Conservation (phyloP, 2,888 invertebrate genomes). For the Rhamnusium bicolor region DNA sequence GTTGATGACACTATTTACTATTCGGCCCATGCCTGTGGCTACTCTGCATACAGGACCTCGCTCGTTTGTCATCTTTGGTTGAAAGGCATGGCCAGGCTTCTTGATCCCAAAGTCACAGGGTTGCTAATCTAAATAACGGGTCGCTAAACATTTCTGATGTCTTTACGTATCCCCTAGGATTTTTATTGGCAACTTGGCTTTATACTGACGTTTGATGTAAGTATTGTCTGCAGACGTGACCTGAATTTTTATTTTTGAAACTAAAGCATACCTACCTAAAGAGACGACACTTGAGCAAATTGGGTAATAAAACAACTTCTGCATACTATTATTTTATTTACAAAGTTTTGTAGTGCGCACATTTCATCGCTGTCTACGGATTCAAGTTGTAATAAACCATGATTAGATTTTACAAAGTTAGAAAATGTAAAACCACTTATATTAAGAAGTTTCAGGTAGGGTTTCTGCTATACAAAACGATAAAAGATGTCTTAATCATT, state of each 20-base stretch:
- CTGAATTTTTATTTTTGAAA: slow-evolving; percentile 6
- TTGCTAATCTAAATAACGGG: slow-evolving; percentile 51
- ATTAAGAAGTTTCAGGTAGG: no score
- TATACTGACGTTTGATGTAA: slow-evolving; percentile 47
- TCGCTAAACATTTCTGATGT: slow-evolving; percentile 49
- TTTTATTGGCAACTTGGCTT: slow-evolving; percentile 49
- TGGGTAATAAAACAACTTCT: not conserved
- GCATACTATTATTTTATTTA: not conserved
- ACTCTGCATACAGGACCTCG: slow-evolving; percentile 53
- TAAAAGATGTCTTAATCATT: no score
- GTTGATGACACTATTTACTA: slow-evolving; percentile 57
- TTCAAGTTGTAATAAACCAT: no score
- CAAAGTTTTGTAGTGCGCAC: no score
- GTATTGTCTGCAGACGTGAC: slow-evolving; percentile 46
- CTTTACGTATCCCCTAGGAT: slow-evolving; percentile 46
- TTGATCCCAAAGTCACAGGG: slow-evolving; percentile 49
- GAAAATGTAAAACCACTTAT: no score
- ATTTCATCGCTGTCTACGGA: no score
- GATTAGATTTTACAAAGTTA: no score
- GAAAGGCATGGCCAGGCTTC: slow-evolving; percentile 35
- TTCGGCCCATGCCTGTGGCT: slow-evolving; percentile 53
- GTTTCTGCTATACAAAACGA: no score
- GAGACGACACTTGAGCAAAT: not conserved
- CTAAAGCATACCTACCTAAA: not conserved
- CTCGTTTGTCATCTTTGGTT: slow-evolving; percentile 58